Conservation (phyloP, 2,113 vertebrate species). For the Panthera tigris region DNA sequence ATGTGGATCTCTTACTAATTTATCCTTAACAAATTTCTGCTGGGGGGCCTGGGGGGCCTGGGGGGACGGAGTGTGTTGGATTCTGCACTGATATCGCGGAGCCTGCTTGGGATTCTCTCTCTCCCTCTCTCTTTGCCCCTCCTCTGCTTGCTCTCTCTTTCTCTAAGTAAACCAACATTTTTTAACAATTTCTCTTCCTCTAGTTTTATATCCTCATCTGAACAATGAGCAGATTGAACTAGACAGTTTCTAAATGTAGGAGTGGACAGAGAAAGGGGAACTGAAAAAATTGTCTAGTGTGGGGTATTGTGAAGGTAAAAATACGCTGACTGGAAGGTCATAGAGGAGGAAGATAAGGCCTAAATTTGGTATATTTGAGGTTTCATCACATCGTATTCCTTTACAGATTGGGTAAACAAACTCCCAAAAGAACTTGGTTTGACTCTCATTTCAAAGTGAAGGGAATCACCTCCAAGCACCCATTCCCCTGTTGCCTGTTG, state of each 20-base stretch:
- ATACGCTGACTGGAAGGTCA: not conserved
- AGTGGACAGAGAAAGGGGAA: not conserved
- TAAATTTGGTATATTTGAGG: not conserved
- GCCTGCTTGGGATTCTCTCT: too few species aligned
- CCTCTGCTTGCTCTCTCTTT: too few species aligned
- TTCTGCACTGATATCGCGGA: too few species aligned
- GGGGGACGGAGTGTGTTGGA: too few species aligned
- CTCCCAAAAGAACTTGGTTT: not conserved
- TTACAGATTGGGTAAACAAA: not conserved
- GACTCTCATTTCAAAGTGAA: not conserved
- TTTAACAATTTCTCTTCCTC: not conserved
- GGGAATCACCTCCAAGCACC: accelerated
- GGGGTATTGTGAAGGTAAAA: not conserved
- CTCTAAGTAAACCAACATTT: too few species aligned
- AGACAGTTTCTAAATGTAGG: not conserved
- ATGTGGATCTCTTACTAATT: not conserved
- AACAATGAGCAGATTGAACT: not conserved
- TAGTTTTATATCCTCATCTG: not conserved
- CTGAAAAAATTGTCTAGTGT: not conserved
- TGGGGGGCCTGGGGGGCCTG: too few species aligned
- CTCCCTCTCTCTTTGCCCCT: too few species aligned
- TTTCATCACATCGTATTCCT: not conserved
- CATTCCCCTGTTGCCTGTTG: too few species aligned
- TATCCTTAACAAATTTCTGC: not conserved
- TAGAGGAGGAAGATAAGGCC: not conserved